These are phyloP conservation scores for Yponomeuta evonymella DNA, from an alignment of 2,888 invertebrate genomes.

Conservation along the genomic window DNA sequence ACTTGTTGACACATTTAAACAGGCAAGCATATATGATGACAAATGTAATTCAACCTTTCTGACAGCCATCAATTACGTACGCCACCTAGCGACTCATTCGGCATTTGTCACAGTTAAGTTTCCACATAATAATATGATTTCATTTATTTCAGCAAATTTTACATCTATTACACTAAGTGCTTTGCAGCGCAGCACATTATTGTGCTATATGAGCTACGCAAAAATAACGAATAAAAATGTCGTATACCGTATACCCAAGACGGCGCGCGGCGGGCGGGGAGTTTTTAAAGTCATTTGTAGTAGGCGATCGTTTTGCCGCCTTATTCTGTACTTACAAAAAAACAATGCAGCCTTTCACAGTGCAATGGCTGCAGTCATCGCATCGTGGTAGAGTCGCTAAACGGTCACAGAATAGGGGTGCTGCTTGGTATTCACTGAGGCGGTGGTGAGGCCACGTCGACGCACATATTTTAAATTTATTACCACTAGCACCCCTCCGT, in stretches of 20 bases:
- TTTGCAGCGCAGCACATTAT: slow-evolving; percentile 35
- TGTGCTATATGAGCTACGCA: slow-evolving; percentile 26
- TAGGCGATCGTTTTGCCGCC: slow-evolving; percentile 23
- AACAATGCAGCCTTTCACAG: background rate
- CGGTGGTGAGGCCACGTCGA: slow-evolving; percentile 30
- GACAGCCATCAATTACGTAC: background rate
- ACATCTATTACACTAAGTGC: slow-evolving; percentile 33
- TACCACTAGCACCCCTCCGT: slow-evolving; percentile 39
- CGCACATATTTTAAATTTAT: slow-evolving; percentile 70
- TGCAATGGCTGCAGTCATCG: slow-evolving; percentile 24
- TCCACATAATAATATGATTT: background rate
- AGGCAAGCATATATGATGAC: background rate
- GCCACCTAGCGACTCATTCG: background rate
- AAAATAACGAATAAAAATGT: slow-evolving; percentile 52
- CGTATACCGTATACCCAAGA: slow-evolving; percentile 46
- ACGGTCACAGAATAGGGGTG: background rate
- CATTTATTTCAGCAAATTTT: slow-evolving; percentile 23
- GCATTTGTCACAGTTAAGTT: background rate
- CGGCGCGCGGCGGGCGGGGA: slow-evolving; percentile 27
- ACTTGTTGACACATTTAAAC: background rate
- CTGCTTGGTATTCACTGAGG: slow-evolving; percentile 55
- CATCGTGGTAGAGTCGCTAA: background rate
- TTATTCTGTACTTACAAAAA: background rate
- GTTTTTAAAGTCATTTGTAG: slow-evolving; percentile 61
- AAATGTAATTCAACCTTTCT: background rate